A percentile compares a stretch with the other conserved stretches of the same genome.
Evolutionary conservation across 1,140 invertebrate species (phyloP).

Genomic region (Grapholita molesta): DNA sequence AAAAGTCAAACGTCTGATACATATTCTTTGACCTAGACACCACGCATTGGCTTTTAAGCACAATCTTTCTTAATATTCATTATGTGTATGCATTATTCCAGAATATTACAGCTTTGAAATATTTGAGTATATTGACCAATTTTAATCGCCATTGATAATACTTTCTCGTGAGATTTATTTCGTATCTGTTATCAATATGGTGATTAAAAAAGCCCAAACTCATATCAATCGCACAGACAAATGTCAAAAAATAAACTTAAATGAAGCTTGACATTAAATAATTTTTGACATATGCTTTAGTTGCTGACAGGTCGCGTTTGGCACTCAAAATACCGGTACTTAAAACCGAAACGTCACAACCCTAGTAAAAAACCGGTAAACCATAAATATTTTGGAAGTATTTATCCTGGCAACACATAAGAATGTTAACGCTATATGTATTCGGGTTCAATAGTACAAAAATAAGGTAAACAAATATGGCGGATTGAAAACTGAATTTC

Average conservation of each 20-base stretch:
- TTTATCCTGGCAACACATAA: too few species aligned
- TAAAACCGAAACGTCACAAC: conserved; percentile 22
- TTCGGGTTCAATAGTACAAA: not conserved
- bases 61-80: not conserved
- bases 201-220: not conserved
- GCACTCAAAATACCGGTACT: conserved; percentile 23
- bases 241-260: not conserved
- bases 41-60: not conserved
- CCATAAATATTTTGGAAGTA: not conserved
- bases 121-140: not conserved
- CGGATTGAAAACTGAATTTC: too few species aligned
- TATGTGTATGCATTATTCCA: not conserved
- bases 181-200: not conserved
- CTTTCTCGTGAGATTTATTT: not conserved
- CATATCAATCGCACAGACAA: not conserved
- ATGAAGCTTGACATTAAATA: not conserved
- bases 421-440: not conserved
- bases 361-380: not conserved
- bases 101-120: not conserved
- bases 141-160: not conserved
- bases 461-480: too few species aligned
- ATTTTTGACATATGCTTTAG: not conserved
- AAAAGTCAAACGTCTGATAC: not conserved
- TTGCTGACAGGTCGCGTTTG: conserved; percentile 19
- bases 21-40: not conserved